Evolutionary conservation across 2,888 invertebrate genomes (phyloP).

Genomic region (Koerneria pararmatus): DNA sequence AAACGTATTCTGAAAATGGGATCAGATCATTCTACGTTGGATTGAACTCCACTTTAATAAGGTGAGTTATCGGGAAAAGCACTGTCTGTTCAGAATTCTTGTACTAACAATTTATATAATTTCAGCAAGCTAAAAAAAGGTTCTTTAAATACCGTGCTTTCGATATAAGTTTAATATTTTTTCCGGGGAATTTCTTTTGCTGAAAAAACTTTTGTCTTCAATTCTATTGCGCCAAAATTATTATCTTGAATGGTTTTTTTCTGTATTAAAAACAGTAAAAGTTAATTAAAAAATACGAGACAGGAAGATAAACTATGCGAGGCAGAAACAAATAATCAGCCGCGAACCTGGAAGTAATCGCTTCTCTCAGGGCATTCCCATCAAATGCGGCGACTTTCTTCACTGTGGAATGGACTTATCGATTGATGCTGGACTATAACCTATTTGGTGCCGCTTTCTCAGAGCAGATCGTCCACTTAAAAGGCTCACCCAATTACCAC

Average conservation of each 20-base stretch:
- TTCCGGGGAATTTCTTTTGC: too few relatives aligned
- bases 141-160: too few relatives aligned
- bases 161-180: too few relatives aligned
- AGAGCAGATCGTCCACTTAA: conserved; percentile 18
- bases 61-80: conserved; percentile 59
- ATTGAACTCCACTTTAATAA: conserved; percentile 50
- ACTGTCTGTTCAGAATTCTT: conserved; percentile 4
- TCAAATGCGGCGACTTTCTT: conserved; percentile 88
- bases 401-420: conserved; percentile 68
- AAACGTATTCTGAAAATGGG: conserved; percentile 73
- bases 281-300: too few relatives aligned
- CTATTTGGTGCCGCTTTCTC: conserved; percentile 31
- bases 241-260: too few relatives aligned
- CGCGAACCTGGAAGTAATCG: too few relatives aligned
- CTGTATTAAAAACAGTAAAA: too few relatives aligned
- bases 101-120: not conserved
- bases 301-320: too few relatives aligned
- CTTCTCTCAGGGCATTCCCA: conserved; percentile 74
- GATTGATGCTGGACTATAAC: conserved; percentile 45
- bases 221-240: too few relatives aligned
- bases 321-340: too few relatives aligned
- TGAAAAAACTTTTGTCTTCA: too few relatives aligned
- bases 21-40: conserved; percentile 68
- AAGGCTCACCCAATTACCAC: conserved; percentile 6
- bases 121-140: not conserved